A percentile compares a stretch with the other conserved stretches of the same genome.
Conservation (phyloP, 2,888 invertebrate genomes). For the Pyralis farinalis region DNA sequence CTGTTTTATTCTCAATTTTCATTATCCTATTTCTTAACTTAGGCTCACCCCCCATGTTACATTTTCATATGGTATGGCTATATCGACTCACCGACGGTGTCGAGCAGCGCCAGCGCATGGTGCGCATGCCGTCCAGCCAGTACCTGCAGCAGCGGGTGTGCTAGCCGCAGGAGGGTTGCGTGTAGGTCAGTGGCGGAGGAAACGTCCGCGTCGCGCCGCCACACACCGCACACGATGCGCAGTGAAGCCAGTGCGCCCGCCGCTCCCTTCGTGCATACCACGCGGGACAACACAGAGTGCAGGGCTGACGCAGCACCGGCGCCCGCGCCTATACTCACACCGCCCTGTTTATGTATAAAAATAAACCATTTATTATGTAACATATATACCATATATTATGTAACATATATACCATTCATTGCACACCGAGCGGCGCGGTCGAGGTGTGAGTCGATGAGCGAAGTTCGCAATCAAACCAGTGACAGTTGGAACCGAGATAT, state of each 20-base stretch:
- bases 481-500: too few relatives aligned
- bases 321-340: constrained; percentile 57
- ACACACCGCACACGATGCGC: constrained; percentile 80
- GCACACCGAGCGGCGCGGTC: too few relatives aligned
- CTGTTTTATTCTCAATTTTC: too few relatives aligned
- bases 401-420: too few relatives aligned
- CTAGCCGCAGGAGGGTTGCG: constrained; percentile 81
- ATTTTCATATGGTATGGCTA: too few relatives aligned
- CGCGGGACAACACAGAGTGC: constrained; percentile 57
- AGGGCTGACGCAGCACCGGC: constrained; percentile 60
- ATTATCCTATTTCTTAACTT: too few relatives aligned
- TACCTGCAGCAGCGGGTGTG: constrained; percentile 86
- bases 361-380: too few relatives aligned
- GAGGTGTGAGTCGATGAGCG: too few relatives aligned
- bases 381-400: too few relatives aligned
- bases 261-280: constrained; percentile 54
- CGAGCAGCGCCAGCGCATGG: constrained; percentile 85
- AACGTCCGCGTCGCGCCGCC: constrained; percentile 84
- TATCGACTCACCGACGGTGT: constrained; percentile 77
- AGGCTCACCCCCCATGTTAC: too few relatives aligned
- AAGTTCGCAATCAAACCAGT: too few relatives aligned
- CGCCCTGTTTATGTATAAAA: too few relatives aligned
- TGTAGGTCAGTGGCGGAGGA: constrained; percentile 56
- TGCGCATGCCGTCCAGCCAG: constrained; percentile 83
- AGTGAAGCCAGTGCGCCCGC: constrained; percentile 46